Base-by-base conservation (phyloP, 2,113 vertebrate species). In the Notarius lentiginosus region DNA sequence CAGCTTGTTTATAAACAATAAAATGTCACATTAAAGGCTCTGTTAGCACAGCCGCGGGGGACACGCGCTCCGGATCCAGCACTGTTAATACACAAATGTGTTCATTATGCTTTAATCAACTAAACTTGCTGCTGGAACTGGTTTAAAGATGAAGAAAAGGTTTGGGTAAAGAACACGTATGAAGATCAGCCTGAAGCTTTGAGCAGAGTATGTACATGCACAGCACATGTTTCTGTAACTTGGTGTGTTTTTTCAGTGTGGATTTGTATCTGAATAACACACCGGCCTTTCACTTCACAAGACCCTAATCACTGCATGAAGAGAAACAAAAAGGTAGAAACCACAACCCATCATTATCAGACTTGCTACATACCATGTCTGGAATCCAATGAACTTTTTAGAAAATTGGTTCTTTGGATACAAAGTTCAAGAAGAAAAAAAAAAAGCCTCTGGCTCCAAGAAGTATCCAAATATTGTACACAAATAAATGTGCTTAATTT, bases 21-120 rank as follows among this genome's bases (percentile, higher is more conserved):
- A 88, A 53, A 66, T 83, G 84, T 83, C 84, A 73, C 81, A 80
- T 73, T 79, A 89, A 49, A 58, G 30, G 73, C 84, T 84, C 75
- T 72, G 20, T 63, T 53, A 72, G 73, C 61, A 72, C n/a, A 70
- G 30, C 12, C 15, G 55, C 8, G 2, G 41, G 61, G 79, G 65
- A 61, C 12, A 2, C 17, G 17, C 20, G 20, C 68, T 53, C 49
- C 24, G 56, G 30, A 30, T 41, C 18, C 63, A 22, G 55, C 12
- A 24, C 18, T 7, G 41, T 82, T 85, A 76, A 11, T 30, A 63
- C 30, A 70, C 24, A 72, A 80, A 72, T 41, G 79, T 10, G 27
- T 58, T 85, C 61, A 49, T 76, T 85, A 60, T 9, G 8, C 1
- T 61, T 60, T 53, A 68, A 84, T 82, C 61, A 53, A 68, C 65